Evolutionary conservation across 2,888 invertebrate genomes (phyloP), one percentile per base, ranked within the genome.

Genomic region (Panopea generosa): DNA sequence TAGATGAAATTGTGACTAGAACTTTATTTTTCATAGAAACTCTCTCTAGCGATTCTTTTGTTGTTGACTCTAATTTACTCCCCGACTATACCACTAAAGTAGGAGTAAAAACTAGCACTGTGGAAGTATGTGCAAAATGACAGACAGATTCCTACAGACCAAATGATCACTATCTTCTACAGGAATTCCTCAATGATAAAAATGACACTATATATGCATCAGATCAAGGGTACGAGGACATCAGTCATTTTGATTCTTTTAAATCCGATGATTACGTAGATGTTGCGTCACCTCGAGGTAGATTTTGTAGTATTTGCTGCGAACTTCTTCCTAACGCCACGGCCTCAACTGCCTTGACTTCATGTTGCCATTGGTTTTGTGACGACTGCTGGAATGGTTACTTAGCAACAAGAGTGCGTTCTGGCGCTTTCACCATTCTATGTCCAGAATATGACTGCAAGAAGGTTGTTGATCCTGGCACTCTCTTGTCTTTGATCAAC

Each of bases 301-400:
- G 65, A 29, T 62, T 75, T 38, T 86, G 86, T 52, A 69, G 65
- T 47, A 81, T 86, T n/a, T 86, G 86, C 66, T 86, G 76, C 59
- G 82, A 84, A 6, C 18, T 16, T 1, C 62, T 85, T 16, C 66
- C 49, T 3, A 66, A 55, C 3, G 43, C 24, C 14, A 53, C 26
- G 2, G 22, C 63, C 9, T 78, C 82, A 7, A 84, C 84, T 20
- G 73, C 82, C 9, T 52, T 87, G 1, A 67, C 75, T 24, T 38
- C 67, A 0, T 87, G 87, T 52, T 71, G 80, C 18, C 87, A 87
- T 59, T 86, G 86, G 87, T 85, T 85, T 66, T 87, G 87, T 67
- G 77, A 84, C 57, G 33, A 40, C 3, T 87, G 87, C 55, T 87
- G 87, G 87, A 45, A 24, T 38, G 79, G 81, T 14, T 81, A 86